A percentile compares a stretch with the other conserved stretches of the same genome.
Conservation (phyloP, 2,888 invertebrate genomes). For the Erebia palarica region DNA sequence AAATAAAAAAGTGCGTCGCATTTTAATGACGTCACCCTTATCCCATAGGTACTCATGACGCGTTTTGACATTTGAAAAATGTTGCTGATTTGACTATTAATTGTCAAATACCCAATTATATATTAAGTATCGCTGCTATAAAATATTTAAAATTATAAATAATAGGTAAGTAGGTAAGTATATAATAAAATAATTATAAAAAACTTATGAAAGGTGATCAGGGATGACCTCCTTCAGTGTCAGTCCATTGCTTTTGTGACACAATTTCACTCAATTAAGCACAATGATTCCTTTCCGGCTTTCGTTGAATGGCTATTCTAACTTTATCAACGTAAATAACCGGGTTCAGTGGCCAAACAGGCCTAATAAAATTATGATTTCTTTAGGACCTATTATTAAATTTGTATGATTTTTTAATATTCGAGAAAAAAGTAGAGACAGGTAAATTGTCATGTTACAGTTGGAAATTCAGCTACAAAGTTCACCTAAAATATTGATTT, state of each 20-base stretch:
- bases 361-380: background rate
- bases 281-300: constrained; percentile 18
- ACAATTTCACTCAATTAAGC: constrained; percentile 22
- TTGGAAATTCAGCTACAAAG: too few species aligned
- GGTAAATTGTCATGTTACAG: too few species aligned
- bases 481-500: too few species aligned
- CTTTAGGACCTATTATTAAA: background rate
- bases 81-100: too few species aligned
- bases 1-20: too few species aligned
- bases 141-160: background rate
- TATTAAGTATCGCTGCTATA: too few species aligned
- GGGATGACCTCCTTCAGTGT: background rate
- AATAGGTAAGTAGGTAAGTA: background rate
- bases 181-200: background rate
- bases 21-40: too few species aligned
- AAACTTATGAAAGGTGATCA: background rate
- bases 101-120: too few species aligned
- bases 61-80: too few species aligned
- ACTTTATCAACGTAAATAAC: background rate
- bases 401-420: background rate
- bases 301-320: constrained; percentile 10
- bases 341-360: background rate
- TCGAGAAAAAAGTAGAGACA: background rate
- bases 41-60: too few species aligned
- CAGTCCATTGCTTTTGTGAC: constrained; percentile 14